phyloP scores from a whole-genome alignment of 2,113 vertebrate genomes.

The Hippocampus zosterae region DNA sequence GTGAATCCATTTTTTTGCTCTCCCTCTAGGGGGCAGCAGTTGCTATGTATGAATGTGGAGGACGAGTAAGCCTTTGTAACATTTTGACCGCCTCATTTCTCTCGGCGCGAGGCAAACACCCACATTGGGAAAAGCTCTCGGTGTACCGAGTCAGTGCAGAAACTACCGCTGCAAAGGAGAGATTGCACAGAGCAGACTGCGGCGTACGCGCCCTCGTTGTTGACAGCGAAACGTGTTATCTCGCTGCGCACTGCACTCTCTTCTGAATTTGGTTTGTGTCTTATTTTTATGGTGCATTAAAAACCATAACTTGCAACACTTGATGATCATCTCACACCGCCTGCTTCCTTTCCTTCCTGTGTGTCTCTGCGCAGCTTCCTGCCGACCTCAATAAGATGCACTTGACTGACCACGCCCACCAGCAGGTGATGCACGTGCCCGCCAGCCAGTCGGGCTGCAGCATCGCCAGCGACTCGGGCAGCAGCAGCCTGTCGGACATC shows the following conservation, averaged over 20 bases:
- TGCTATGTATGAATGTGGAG: background rate
- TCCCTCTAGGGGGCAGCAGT: background rate
- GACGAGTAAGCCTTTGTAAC: background rate
- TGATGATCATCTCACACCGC: background rate
- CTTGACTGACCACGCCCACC: conserved; percentile 86
- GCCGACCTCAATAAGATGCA: conserved; percentile 97
- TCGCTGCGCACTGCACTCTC: too few species aligned
- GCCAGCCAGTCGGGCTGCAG: conserved; percentile 96
- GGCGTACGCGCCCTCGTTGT: background rate
- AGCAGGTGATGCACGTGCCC: conserved; percentile 85
- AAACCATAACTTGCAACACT: background rate
- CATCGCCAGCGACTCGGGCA: conserved; percentile 94
- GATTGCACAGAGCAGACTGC: background rate
- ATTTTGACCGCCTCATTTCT: background rate
- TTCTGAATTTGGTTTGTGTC: background rate
- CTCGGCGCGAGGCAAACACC: too few species aligned
- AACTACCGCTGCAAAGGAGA: too few species aligned
- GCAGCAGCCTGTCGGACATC: conserved; percentile 97
- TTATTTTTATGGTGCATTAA: background rate
- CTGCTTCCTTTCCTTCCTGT: conserved; percentile 33
- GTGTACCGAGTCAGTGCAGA: too few species aligned
- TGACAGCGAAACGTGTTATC: background rate
- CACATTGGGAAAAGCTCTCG: too few species aligned
- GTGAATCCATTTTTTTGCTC: background rate
- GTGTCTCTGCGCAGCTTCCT: conserved; percentile 81